Percentiles rank a stretch among this genome's conserved stretches.
phyloP scores from a whole-genome alignment of 2,797 vertebrate species.

The Channa striata region DNA sequence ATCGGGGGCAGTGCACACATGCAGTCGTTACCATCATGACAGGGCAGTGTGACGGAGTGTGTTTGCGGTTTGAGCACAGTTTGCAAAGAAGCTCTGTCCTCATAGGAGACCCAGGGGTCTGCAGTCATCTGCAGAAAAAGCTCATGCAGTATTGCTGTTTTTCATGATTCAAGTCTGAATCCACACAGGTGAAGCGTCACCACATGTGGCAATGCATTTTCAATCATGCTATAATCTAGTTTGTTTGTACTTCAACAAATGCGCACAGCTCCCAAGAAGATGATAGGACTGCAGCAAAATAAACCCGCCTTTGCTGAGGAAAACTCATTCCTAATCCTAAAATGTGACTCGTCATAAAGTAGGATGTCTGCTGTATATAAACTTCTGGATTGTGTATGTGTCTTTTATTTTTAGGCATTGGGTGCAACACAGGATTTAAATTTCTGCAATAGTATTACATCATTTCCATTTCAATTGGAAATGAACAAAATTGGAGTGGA shows the following conservation, averaged over 20 bases:
- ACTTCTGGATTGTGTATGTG: no score
- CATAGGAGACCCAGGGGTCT: not conserved
- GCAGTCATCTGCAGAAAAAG: not conserved
- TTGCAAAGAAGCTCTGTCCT: not conserved
- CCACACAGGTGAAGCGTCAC: not conserved
- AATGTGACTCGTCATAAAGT: not conserved
- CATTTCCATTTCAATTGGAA: no score
- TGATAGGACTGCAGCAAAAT: not conserved
- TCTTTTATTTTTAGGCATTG: not conserved
- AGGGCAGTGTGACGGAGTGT: not conserved
- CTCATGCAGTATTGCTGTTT: not conserved
- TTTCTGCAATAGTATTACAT: no score
- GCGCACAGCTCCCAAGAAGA: not conserved
- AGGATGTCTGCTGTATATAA: not conserved
- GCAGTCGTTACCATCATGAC: not conserved
- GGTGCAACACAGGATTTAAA: not conserved
- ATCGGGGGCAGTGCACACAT: not conserved
- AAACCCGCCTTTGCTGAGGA: not conserved
- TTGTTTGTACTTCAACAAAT: slow-evolving; percentile 1
- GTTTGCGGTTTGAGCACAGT: not conserved
- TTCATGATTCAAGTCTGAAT: slow-evolving; percentile 1
- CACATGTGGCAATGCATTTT: not conserved
- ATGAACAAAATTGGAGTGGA: no score
- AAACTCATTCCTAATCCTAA: not conserved
- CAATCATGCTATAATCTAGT: not conserved